Percentiles rank a stretch among this genome's conserved stretches.
phyloP scores from a whole-genome alignment of 2,113 vertebrate species.

The Anhinga rufa region DNA sequence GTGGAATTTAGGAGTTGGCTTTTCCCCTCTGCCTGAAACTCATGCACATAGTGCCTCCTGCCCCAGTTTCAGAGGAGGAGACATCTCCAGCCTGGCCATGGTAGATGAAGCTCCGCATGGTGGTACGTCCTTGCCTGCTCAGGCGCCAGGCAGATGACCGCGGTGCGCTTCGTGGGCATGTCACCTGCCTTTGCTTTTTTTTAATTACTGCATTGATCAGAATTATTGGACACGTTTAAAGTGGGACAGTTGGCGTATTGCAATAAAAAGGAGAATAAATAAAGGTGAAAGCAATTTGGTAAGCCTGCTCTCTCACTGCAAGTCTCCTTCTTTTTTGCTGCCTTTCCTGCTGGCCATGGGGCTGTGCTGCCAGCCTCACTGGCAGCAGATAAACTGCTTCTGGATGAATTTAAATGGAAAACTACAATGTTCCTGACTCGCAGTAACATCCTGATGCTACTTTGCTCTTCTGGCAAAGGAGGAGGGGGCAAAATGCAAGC shows the following conservation, averaged over 20 bases:
- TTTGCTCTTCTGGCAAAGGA: neutral
- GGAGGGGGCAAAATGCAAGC: neutral
- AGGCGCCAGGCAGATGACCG: neutral
- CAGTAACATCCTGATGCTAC: neutral
- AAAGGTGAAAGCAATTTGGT: neutral
- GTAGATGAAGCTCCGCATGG: accelerated
- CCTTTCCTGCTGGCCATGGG: neutral
- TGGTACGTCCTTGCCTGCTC: no score
- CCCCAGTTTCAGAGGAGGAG: neutral
- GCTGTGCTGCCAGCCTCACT: neutral
- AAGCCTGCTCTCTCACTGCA: neutral
- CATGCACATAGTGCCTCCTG: neutral
- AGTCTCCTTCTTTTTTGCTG: neutral
- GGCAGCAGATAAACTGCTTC: neutral
- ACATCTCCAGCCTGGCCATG: neutral
- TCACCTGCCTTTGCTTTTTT: neutral
- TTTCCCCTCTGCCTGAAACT: neutral
- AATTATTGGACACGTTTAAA: neutral
- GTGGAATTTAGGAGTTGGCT: neutral
- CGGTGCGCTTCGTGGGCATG: accelerated
- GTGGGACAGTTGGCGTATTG: neutral
- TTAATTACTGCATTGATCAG: neutral
- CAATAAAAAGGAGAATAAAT: neutral
- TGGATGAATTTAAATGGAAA: neutral
- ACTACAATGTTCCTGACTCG: neutral